Evolutionary conservation across 2,888 invertebrate genomes (phyloP).

Genomic region (Drosophila limbata): DNA sequence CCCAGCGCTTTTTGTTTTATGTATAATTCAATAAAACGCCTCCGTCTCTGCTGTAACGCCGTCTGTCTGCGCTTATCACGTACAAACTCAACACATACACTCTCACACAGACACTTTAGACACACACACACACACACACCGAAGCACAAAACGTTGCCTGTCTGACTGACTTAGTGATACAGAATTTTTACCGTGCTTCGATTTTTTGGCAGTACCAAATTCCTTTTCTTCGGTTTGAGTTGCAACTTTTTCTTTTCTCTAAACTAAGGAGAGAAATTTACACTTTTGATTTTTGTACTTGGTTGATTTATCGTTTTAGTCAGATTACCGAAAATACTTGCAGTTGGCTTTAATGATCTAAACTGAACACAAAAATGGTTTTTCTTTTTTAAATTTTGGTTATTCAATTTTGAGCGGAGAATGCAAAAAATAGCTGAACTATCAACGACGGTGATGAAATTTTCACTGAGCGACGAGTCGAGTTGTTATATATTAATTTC

Average conservation of each 20-base stretch:
- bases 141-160: slow-evolving; percentile 24
- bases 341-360: slow-evolving; percentile 28
- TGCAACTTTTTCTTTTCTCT: slow-evolving; percentile 9
- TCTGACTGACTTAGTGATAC: slow-evolving; percentile 72
- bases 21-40: slow-evolving; percentile 70
- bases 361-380: slow-evolving; percentile 43
- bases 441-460: slow-evolving; percentile 84
- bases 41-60: slow-evolving; percentile 60
- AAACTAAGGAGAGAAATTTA: slow-evolving; percentile 9
- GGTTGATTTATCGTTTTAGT: slow-evolving; percentile 4
- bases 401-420: slow-evolving; percentile 49
- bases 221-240: slow-evolving; percentile 33
- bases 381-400: slow-evolving; percentile 44
- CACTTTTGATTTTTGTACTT: slow-evolving; percentile 14
- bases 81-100: slow-evolving; percentile 48
- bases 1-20: slow-evolving; percentile 59
- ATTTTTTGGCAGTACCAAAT: slow-evolving; percentile 67
- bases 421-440: slow-evolving; percentile 73
- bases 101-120: background rate
- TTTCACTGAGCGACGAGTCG: slow-evolving; percentile 81
- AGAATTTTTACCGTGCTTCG: slow-evolving; percentile 81
- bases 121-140: slow-evolving; percentile 28
- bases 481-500: slow-evolving; percentile 71
- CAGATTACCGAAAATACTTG: slow-evolving; percentile 9
- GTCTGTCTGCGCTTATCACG: slow-evolving; percentile 70